Conservation (phyloP, 2,888 invertebrate species). For the Oxyteleia sp. region DNA sequence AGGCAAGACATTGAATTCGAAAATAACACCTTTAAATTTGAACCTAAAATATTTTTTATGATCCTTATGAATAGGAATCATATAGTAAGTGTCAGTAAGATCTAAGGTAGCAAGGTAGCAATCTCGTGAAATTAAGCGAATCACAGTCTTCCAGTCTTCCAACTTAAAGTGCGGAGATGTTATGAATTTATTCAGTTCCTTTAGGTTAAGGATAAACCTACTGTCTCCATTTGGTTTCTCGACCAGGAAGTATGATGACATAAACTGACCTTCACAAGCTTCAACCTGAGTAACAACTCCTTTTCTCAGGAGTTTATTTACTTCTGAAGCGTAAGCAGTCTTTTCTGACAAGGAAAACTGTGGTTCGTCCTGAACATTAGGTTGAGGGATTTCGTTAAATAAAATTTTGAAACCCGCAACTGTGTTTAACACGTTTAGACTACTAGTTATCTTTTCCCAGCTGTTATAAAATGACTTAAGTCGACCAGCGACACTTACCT, state of each 20-base stretch:
- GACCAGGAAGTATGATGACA: slow-evolving; percentile 7
- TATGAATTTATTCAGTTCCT: slow-evolving; percentile 12
- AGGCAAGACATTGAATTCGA: slow-evolving; percentile 14
- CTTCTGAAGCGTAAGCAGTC: neutral
- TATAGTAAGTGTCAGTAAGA: slow-evolving; percentile 12
- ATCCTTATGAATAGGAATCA: neutral
- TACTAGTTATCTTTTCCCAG: neutral
- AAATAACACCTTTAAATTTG: neutral
- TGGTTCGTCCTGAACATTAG: neutral
- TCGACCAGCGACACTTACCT: slow-evolving; percentile 2
- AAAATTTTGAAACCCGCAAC: neutral
- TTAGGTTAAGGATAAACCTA: slow-evolving; percentile 19
- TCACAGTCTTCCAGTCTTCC: slow-evolving; percentile 18
- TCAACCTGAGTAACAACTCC: neutral
- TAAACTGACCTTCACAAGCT: slow-evolving; percentile 4
- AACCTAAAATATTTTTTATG: slow-evolving; percentile 7
- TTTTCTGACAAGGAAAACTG: slow-evolving; percentile 8
- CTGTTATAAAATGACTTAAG: slow-evolving; percentile 5
- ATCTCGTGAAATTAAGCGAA: slow-evolving; percentile 6
- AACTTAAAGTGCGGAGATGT: slow-evolving; percentile 16
- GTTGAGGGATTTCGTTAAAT: neutral
- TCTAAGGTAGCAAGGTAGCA: slow-evolving; percentile 3
- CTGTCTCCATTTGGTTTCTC: slow-evolving; percentile 9
- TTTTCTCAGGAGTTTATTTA: slow-evolving; percentile 1
- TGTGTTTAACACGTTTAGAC: neutral